Conservation (phyloP, 2,888 invertebrate genomes). For the Clostera curtula region DNA sequence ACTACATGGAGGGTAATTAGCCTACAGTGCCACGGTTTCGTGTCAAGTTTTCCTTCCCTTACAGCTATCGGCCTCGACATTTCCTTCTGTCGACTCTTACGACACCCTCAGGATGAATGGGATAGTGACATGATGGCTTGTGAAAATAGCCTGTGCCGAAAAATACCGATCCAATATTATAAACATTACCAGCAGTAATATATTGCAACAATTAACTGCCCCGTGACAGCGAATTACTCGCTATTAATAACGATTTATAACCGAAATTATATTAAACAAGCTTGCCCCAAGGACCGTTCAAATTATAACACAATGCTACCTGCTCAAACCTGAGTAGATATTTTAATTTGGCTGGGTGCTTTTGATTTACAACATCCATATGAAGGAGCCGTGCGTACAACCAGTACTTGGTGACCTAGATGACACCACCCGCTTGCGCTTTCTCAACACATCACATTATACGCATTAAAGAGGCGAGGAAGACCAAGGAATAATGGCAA, state of each 20-base stretch:
- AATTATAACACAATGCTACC: conserved; percentile 29
- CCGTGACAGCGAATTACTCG: conserved; percentile 30
- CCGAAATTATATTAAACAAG: conserved; percentile 32
- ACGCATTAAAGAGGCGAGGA: conserved; percentile 9
- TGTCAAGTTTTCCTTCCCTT: too few species aligned
- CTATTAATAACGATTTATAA: conserved; percentile 41
- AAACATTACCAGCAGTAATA: conserved; percentile 22
- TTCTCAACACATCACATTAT: conserved; percentile 3
- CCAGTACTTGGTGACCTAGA: conserved; percentile 18
- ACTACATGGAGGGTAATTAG: too few species aligned
- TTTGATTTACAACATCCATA: conserved; percentile 57
- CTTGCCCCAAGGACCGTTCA: conserved; percentile 26
- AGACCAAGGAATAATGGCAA: conserved; percentile 23
- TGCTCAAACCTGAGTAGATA: conserved; percentile 31
- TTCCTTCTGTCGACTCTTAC: too few species aligned
- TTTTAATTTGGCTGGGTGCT: conserved; percentile 57
- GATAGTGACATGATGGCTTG: too few species aligned
- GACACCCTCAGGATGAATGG: too few species aligned
- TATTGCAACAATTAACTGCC: conserved; percentile 30
- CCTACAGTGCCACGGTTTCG: too few species aligned
- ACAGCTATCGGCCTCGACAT: too few species aligned
- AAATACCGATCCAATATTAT: too few species aligned
- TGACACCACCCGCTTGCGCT: conserved; percentile 7
- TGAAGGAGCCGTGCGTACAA: conserved; percentile 52
- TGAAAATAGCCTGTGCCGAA: too few species aligned